Base-by-base conservation (phyloP, 2,888 invertebrate genomes). In the Uropetala carovei region DNA sequence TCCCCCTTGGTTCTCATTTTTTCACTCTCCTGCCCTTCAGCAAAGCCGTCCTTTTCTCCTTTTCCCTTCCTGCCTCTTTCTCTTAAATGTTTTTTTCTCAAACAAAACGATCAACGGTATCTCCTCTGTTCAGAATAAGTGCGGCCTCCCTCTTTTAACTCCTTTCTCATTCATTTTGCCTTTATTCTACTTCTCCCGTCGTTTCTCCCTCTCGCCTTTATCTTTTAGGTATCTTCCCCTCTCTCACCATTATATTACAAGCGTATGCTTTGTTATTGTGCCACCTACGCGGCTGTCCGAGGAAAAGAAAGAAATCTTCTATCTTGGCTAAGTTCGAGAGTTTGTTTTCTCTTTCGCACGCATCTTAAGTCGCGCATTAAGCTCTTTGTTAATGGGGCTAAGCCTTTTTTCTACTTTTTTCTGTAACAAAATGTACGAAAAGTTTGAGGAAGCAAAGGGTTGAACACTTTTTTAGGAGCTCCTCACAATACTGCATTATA, bases 61-160 rank as follows among this genome's bases (percentile, higher is more conserved):
- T 75, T 75, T 11, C 43, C 5, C n/a, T 11, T 75, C 75, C 22
- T 75, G 22, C 18, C 75, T 18, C 27, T 75, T 27, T 75, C 75
- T 27, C 16, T 27, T 22, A 27, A 27, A 22, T 22, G 75, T 75
- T 13, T 22, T 75, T 27, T 27, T 27, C 27, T 27, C 75, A 75
- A 75, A 27, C 27, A 75, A 75, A 75, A 75, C 75, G 7, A 75
- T 27, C 75, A 75, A 75, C 75, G 75, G 75, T 10, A 75, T 75
- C 75, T 75, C 75, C 10, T 7, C 75, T n/a, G 75, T n/a, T 75
- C 75, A 75, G 18, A 0, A 27, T 75, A 22, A 13, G 75, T 27
- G 75, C 75, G 27, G 13, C 75, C 75, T 75, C 22, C 22, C 43
- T 7, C 75, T 27, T 27, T 75, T 27, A 22, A 75, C 75, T 75